These are phyloP conservation scores for Dicrurus megarhynchus DNA, from an alignment of 2,113 vertebrate genomes.

Conservation along the genomic window DNA sequence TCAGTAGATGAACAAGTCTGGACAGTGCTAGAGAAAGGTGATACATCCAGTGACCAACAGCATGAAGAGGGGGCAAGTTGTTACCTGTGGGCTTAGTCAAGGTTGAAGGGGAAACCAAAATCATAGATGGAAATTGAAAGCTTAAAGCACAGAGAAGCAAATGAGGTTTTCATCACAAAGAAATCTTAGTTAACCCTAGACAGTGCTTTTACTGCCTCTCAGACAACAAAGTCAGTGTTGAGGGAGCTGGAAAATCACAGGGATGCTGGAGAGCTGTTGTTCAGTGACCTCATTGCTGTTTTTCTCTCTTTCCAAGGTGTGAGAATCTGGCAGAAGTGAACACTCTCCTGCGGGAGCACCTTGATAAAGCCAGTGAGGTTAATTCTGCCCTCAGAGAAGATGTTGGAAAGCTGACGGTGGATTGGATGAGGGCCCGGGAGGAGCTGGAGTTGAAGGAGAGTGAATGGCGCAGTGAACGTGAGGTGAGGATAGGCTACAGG, in stretches of 20 bases:
- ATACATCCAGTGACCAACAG: not conserved
- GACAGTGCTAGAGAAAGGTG: not conserved
- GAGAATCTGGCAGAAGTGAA: slow-evolving; percentile 80
- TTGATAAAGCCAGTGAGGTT: slow-evolving; percentile 77
- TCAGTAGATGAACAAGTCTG: not conserved
- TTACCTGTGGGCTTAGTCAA: rapidly evolving
- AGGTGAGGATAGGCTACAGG: slow-evolving; percentile 33
- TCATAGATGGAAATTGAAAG: not conserved
- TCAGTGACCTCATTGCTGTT: not conserved
- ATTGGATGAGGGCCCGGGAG: slow-evolving; percentile 83
- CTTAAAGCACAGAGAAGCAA: not conserved
- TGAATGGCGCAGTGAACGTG: slow-evolving; percentile 77
- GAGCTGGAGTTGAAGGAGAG: slow-evolving; percentile 79
- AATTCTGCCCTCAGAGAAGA: slow-evolving; percentile 81
- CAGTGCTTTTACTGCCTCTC: not conserved
- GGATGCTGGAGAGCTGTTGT: not conserved
- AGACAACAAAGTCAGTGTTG: not conserved
- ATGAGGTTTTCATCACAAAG: not conserved
- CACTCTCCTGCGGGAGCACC: slow-evolving; percentile 74
- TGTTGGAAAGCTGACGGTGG: slow-evolving; percentile 79
- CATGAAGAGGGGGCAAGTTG: not conserved
- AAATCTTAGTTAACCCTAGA: not conserved
- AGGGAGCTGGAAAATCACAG: not conserved
- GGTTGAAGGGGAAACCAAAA: not conserved
- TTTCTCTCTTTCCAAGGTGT: slow-evolving; percentile 68